Base-by-base conservation (phyloP, 2,888 invertebrate species). In the Diarsia rubi region DNA sequence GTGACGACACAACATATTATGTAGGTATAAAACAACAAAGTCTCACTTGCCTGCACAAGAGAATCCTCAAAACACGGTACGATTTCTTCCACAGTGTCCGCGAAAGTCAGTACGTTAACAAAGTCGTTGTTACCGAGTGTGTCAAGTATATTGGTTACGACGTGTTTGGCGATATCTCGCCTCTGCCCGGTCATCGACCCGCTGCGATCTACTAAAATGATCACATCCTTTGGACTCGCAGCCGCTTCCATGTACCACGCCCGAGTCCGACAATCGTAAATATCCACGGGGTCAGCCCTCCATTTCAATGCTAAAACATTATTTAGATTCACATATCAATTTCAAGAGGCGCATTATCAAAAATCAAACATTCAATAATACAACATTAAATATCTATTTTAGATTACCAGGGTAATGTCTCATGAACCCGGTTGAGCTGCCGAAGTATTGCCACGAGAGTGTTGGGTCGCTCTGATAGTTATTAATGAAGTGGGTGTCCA, bases 211-310 rank as follows among this genome's bases (percentile, higher is more conserved):
- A 99, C 97, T 87, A 99, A 97, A 87, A 99, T 97, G 73, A 97
- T 98, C 27, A 98, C 97, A 94, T 99, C 99, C 96, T 99, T 99
- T 1, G 99, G 99, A 92, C 99, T 99, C 14, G 99, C 98, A 16
- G 99, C 99, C 3, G 99, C 99, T 95, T 99, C 99, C 93, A 99
- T 99, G 94, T 99, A 99, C 99, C 99, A 99, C 70, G 98, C 98
- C 88, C 99, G 97, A 62, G 99, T 98, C 54, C 99, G 97, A 92
- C 99, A 99, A 94, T 99, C 99, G 94, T 98, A 99, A 81, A 99
- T 97, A 94, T 99, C 99, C 57, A 98, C 98, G 67, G 98, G 98
- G 89, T 98, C 97, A 86, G 97, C 97, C 85, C 97, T 97, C 98
- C 98, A 98, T 90, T 97, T 97, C 95, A 98, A 97, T 64, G 98